phyloP scores from a whole-genome alignment of 2,113 vertebrate genomes.

The Merops nubicus region DNA sequence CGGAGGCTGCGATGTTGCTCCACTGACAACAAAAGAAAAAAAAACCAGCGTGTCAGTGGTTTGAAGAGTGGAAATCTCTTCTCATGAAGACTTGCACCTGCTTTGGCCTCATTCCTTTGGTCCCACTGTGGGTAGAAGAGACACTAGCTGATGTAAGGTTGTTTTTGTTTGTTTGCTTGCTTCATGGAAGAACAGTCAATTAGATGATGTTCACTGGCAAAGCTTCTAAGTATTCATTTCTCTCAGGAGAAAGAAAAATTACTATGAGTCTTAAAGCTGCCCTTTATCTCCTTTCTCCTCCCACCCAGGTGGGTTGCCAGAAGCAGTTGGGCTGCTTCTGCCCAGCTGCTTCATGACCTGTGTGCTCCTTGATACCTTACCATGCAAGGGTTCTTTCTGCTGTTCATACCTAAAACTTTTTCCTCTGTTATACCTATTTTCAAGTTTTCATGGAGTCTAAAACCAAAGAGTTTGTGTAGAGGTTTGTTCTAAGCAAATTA shows the following conservation, averaged over 20 bases:
- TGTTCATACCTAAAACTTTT: neutral
- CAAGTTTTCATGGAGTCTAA: neutral
- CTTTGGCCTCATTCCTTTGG: neutral
- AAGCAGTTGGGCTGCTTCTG: neutral
- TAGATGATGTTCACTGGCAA: neutral
- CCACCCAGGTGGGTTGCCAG: neutral
- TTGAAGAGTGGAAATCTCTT: neutral
- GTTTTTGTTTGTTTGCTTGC: neutral
- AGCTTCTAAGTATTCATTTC: neutral
- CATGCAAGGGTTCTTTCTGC: neutral
- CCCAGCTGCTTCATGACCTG: neutral
- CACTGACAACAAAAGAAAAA: neutral
- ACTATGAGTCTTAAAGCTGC: neutral
- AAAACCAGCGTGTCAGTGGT: neutral
- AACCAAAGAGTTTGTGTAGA: neutral
- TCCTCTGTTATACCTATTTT: neutral
- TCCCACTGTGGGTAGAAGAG: neutral
- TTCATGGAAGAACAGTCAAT: neutral
- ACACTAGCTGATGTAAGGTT: neutral
- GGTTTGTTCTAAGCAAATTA: neutral
- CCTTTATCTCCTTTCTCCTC: neutral
- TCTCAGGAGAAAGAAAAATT: neutral
- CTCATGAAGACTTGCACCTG: neutral
- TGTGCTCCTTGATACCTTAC: accelerated
- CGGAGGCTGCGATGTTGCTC: neutral